Evolutionary conservation across 2,797 vertebrate genomes (phyloP), one percentile per base, ranked within the genome.

Genomic region (Myiotriccus ornatus): DNA sequence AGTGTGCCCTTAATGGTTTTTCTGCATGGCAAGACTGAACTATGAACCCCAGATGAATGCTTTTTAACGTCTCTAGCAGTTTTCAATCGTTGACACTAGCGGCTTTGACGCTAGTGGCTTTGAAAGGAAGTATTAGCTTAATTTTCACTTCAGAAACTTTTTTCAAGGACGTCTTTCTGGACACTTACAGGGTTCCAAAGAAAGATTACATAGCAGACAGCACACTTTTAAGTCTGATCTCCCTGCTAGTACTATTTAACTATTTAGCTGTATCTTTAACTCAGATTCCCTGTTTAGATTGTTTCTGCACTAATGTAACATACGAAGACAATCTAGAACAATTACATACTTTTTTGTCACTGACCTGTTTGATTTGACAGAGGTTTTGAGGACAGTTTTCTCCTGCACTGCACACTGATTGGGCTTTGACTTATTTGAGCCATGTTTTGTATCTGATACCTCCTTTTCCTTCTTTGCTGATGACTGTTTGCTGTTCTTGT

Each of bases 361-460:
- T 94, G 94, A 97, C 94, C 94, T 96, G 91, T 96, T 97, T 92
- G 97, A 94, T 96, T 97, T 97, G 93, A 92, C 87, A 90, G 96
- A 95, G 74, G 84, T 94, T 96, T 97, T 97, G 68, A 96, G 90
- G 37, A 96, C 62, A 68, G 95, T 94, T 95, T 97, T 98, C 95
- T 97, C 97, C 94, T 97, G 95, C 62, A 83, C 60, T 83, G 87
- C 84, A 95, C 87, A 79, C 56, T 82, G 95, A 96, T 3, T 95
- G 46, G 87, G 64, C 55, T 96, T 97, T 52, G 97, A 94, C 89
- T 98, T 97, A 96, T 74, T 96, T 93, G 97, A 97, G 91, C 96
- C 97, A 97, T 96, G 92, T 95, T 96, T 98, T 95, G 94, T 39
- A 93, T 90, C 94, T 12, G 97, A 94, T 50, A 95, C 85, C 62